Percentiles rank a stretch among this genome's conserved stretches.
These are phyloP conservation scores for Clepsis dumicolana DNA, from an alignment of 2,888 invertebrate species.

Conservation along the genomic window DNA sequence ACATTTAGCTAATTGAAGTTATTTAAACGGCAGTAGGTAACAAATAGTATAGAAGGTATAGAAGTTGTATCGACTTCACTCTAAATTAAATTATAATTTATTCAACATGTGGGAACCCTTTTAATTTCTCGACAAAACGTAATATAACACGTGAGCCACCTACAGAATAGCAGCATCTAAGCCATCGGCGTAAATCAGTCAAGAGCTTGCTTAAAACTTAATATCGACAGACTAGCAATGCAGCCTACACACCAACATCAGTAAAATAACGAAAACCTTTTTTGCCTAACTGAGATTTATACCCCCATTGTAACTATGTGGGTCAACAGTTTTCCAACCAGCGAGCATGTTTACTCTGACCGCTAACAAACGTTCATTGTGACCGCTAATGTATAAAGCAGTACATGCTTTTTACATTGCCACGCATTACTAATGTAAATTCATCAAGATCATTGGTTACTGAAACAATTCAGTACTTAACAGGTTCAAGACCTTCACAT, in stretches of 20 bases:
- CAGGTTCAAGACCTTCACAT: not conserved
- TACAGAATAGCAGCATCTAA: not conserved
- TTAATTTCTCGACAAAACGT: not conserved
- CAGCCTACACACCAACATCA: slow-evolving; percentile 49
- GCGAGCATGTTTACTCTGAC: slow-evolving; percentile 60
- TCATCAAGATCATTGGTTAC: slow-evolving; percentile 31
- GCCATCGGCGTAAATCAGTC: not conserved
- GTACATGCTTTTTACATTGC: slow-evolving; percentile 49
- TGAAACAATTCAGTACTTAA: slow-evolving; percentile 6
- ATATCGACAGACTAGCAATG: slow-evolving; percentile 45
- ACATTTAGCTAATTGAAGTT: too few relatives aligned
- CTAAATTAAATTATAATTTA: not conserved
- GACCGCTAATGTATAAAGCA: slow-evolving; percentile 59
- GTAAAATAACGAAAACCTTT: slow-evolving; percentile 61
- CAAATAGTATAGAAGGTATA: too few relatives aligned
- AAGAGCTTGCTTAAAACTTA: slow-evolving; percentile 15
- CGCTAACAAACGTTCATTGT: slow-evolving; percentile 61
- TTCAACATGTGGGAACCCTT: not conserved
- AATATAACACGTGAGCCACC: not conserved
- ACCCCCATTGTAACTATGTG: slow-evolving; percentile 72
- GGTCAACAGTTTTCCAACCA: slow-evolving; percentile 75
- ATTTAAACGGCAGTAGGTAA: too few relatives aligned
- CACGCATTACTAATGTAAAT: slow-evolving; percentile 42
- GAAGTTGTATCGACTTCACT: too few relatives aligned
- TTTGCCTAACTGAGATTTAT: slow-evolving; percentile 78